phyloP scores from a whole-genome alignment of 2,113 vertebrate species.

The Callorhinus ursinus region DNA sequence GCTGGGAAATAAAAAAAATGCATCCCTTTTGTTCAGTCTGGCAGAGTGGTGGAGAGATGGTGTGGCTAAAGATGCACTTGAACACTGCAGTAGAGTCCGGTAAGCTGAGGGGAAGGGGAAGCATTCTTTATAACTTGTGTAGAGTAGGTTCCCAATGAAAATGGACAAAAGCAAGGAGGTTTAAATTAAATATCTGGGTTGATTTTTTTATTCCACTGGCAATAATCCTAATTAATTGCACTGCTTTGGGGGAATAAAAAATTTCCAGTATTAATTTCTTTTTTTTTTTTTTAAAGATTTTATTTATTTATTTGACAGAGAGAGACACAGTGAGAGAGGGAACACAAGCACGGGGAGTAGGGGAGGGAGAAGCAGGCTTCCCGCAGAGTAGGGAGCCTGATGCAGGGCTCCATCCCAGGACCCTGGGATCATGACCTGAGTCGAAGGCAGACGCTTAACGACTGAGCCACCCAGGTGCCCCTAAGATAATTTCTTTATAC shows the following conservation, averaged over 20 bases:
- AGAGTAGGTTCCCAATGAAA: not conserved
- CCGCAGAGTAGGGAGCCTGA: too few species aligned
- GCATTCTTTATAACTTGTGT: not conserved
- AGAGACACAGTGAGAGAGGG: too few species aligned
- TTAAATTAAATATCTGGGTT: slow-evolving; percentile 25
- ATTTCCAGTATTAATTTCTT: slow-evolving; percentile 9
- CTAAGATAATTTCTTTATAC: slow-evolving; percentile 8
- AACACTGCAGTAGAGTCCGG: not conserved
- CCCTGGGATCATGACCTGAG: too few species aligned
- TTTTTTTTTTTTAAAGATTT: too few species aligned
- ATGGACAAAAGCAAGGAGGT: not conserved
- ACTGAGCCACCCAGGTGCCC: too few species aligned
- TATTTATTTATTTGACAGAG: too few species aligned
- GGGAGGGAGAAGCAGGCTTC: too few species aligned
- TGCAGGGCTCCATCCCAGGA: too few species aligned
- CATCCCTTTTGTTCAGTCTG: not conserved
- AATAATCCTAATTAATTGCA: slow-evolving; percentile 25
- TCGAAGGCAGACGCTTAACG: too few species aligned
- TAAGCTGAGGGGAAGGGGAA: not conserved
- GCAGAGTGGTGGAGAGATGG: not conserved
- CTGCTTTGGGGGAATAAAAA: not conserved
- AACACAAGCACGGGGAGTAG: too few species aligned
- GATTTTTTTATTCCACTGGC: not conserved
- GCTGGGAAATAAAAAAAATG: not conserved
- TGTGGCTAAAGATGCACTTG: not conserved